phyloP scores from a whole-genome alignment of 2,113 vertebrate genomes.

The Tichodroma muraria region DNA sequence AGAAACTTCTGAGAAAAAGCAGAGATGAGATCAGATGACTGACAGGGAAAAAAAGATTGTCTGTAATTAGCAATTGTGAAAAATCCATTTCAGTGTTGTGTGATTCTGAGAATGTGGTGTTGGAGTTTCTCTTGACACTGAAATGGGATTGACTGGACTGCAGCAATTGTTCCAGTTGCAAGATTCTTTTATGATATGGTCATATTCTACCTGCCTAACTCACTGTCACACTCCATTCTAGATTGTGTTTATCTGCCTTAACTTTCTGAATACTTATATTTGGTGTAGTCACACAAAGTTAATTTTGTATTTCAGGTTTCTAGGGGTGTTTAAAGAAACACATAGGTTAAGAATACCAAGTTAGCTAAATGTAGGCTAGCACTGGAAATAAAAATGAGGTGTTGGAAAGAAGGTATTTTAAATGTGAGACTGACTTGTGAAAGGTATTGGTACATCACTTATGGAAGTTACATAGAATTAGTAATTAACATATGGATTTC shows the following conservation, averaged over 20 bases:
- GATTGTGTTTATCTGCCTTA: background rate
- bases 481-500: background rate
- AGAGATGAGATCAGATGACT: background rate
- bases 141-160: background rate
- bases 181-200: background rate
- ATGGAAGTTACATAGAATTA: background rate
- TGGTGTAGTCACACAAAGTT: background rate
- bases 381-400: background rate
- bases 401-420: background rate
- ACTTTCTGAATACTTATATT: background rate
- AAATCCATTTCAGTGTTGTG: background rate
- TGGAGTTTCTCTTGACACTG: background rate
- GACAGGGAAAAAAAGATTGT: background rate
- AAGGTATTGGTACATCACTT: background rate
- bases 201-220: background rate
- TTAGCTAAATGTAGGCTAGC: background rate
- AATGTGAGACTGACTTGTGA: background rate
- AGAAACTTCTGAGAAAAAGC: background rate
- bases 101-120: background rate
- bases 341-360: background rate
- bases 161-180: background rate
- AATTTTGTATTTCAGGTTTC: background rate
- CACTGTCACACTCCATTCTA: background rate
- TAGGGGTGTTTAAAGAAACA: background rate
- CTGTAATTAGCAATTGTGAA: background rate